Conservation (phyloP, 2,113 vertebrate species). For the Synodontis membranacea region DNA sequence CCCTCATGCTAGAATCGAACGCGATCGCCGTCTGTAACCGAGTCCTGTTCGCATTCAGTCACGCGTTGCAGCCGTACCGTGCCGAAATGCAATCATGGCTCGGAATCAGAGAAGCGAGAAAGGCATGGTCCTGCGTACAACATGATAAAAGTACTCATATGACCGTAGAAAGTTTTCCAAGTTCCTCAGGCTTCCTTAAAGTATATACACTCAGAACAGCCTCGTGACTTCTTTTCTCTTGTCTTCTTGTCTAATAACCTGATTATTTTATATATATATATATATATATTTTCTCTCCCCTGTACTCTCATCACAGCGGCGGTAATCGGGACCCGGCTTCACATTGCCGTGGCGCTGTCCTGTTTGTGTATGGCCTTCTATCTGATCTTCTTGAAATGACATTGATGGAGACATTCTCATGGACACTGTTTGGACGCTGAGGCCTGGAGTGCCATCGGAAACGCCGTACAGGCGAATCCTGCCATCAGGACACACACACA, state of each 20-base stretch:
- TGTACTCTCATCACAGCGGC: slow-evolving; percentile 72
- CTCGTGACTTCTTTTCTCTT: neutral
- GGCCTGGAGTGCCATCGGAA: slow-evolving; percentile 36
- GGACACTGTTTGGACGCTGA: slow-evolving; percentile 55
- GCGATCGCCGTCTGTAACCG: no score
- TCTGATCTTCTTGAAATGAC: slow-evolving; percentile 88
- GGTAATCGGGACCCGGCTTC: slow-evolving; percentile 88
- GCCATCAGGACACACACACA: slow-evolving; percentile 54
- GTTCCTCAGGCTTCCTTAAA: neutral
- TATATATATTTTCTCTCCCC: slow-evolving; percentile 29
- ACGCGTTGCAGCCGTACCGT: no score
- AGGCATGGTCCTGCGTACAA: no score
- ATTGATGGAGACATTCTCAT: slow-evolving; percentile 3
- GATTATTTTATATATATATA: neutral
- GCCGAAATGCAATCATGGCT: no score
- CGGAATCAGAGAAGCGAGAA: no score
- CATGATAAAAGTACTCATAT: neutral
- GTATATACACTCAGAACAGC: neutral
- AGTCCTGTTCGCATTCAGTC: no score
- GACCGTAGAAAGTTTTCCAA: neutral
- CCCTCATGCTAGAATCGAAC: no score
- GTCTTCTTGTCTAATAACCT: neutral
- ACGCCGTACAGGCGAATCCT: slow-evolving; percentile 39
- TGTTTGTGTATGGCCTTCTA: slow-evolving; percentile 90
- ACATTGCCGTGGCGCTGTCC: slow-evolving; percentile 81